Evolutionary conservation across 2,797 vertebrate genomes (phyloP).

Genomic region (Epinephelus awoara): DNA sequence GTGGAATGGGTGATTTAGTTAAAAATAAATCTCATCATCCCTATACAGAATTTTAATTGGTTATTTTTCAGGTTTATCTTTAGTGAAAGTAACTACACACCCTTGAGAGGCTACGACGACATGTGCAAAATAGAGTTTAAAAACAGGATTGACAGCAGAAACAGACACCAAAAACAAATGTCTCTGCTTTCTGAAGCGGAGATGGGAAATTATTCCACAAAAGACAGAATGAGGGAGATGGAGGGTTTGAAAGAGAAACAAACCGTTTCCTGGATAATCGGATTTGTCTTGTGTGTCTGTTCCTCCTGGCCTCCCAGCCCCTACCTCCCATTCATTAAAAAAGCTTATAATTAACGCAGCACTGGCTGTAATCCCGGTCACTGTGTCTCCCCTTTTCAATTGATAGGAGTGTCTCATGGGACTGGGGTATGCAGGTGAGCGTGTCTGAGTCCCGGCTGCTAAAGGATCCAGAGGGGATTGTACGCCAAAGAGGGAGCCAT

Average conservation of each 20-base stretch:
- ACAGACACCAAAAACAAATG: conserved; percentile 57
- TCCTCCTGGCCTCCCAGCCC: conserved; percentile 74
- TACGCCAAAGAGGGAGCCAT: conserved; percentile 51
- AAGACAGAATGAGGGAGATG: conserved; percentile 50
- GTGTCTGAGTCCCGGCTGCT: conserved; percentile 66
- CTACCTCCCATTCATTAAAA: conserved; percentile 71
- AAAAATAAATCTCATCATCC: conserved; percentile 55
- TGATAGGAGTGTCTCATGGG: conserved; percentile 70
- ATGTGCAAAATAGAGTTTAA: conserved; percentile 54
- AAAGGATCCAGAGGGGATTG: conserved; percentile 57
- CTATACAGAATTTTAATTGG: conserved; percentile 70
- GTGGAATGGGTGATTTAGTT: conserved; percentile 29
- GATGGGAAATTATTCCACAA: conserved; percentile 64
- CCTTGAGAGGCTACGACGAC: conserved; percentile 33
- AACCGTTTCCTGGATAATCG: conserved; percentile 72
- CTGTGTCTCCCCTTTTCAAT: conserved; percentile 60
- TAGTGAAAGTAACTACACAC: conserved; percentile 42
- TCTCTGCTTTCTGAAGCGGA: conserved; percentile 49
- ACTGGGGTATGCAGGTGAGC: conserved; percentile 62
- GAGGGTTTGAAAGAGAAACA: conserved; percentile 56
- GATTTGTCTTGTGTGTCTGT: conserved; percentile 75
- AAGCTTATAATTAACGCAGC: conserved; percentile 80
- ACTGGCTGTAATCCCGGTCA: conserved; percentile 71
- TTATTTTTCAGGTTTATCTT: conserved; percentile 64
- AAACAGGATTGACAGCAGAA: conserved; percentile 55